Base-by-base conservation (phyloP, 2,888 invertebrate species). In the Sminthurides aquaticus region DNA sequence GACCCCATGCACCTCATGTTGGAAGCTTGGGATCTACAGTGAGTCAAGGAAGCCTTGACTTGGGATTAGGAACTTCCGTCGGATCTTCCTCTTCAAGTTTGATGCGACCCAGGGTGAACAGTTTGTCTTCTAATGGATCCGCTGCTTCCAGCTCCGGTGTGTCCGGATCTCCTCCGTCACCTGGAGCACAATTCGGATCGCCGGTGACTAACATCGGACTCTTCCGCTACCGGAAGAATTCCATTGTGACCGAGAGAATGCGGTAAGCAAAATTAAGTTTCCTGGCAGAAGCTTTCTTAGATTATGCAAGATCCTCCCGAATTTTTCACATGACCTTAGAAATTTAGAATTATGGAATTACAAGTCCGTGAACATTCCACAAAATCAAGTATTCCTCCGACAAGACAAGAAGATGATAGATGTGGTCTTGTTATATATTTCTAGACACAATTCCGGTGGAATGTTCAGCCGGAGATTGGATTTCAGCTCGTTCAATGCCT, bases 381-480 rank as follows among this genome's bases (percentile, higher is more conserved):
- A n/a, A n/a, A n/a, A n/a, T n/a, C n/a, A n/a, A n/a, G n/a, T n/a
- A n/a, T n/a, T n/a, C n/a, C n/a, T n/a, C n/a, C n/a, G n/a, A n/a
- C n/a, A n/a, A n/a, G n/a, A n/a, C n/a, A n/a, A n/a, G n/a, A n/a
- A n/a, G n/a, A n/a, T n/a, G n/a, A n/a, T n/a, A n/a, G n/a, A n/a
- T n/a, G n/a, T n/a, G n/a, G n/a, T n/a, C n/a, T n/a, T n/a, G n/a
- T n/a, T n/a, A n/a, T n/a, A n/a, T n/a, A 22, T 76, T 84, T 83
- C 27, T 85, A 91, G 91, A 78, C 86, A 89, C 77, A 90, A 89
- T 74, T 90, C 90, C 76, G 90, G 90, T 72, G 90, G 91, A 71
- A 93, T 97, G 76, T 98, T 98, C 82, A 89, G 90, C 54, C 87
- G 93, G 76, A 88, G 98, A 75, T 83, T 89, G 79, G 95, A 96